Base-by-base conservation (phyloP, 2,113 vertebrate species). In the Apodemus speciosus region DNA sequence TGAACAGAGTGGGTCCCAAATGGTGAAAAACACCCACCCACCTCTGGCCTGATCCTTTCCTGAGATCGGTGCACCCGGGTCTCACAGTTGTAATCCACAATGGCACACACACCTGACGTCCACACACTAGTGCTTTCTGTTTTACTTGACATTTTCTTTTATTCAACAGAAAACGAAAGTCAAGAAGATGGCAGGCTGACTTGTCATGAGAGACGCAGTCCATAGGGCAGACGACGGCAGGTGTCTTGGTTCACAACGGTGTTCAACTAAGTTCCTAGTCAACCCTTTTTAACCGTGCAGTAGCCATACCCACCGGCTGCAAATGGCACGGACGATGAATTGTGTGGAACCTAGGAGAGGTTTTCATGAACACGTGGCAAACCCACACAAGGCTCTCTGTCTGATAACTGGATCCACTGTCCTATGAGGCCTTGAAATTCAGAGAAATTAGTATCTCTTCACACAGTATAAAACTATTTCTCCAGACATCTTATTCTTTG, bases 41-140 rank as follows among this genome's bases (percentile, higher is more conserved):
- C 43, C 81, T 49, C 60, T 21, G 60, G 7, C 30, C 40, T 68
- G 20, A 68, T 14, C n/a, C 18, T 64, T 35, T 23, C 13, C 25
- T 35, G 62, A 51, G 43, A 49, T 15, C 18, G 23, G 21, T 16
- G 56, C 46, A 73, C 88, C 94, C 58, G 43, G 69, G 53, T 86
- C 43, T 93, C 88, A 73, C 75, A 35, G 38, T 43, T 56, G 93
- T 96, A 96, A 96, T 96, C 96, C 46, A 95, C 51, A 62, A 80
- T 16, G 69, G 49, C 56, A 53, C 69, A 68, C 92, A 91, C 72
- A 94, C 92, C 69, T 88, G 68, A 81, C 43, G 89, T 96, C 77
- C 87, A 79, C 85, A 94, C 14, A 88, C 53, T 35, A n/a, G 62
- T 84, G 69, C 21, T 46, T 64, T 94, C 91, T 71, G 77, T 38